Conservation (phyloP, 1,140 invertebrate species). For the Pseudachorutes palmiensis region DNA sequence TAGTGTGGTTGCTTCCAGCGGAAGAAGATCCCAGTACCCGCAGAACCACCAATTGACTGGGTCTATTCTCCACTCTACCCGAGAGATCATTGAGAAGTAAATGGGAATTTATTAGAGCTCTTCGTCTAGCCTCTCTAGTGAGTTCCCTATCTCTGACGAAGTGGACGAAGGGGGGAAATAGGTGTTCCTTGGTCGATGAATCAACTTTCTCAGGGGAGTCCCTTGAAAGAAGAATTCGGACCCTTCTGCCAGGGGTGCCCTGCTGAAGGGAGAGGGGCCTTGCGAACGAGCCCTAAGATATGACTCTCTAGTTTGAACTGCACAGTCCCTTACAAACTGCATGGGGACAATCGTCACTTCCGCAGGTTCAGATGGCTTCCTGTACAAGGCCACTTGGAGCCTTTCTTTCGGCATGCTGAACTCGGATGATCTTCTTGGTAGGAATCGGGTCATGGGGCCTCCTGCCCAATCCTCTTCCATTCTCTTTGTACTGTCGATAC, state of each 20-base stretch:
- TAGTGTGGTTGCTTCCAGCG: no score
- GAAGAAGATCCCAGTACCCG: no score
- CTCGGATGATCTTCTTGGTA: background rate
- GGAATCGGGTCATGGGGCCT: no score
- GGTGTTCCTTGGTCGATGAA: no score
- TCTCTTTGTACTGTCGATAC: background rate
- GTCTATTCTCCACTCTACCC: background rate
- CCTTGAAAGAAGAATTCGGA: background rate
- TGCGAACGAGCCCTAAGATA: background rate
- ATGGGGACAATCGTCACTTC: background rate
- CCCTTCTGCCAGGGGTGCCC: background rate
- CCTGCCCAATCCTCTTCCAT: no score
- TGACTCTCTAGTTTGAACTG: background rate
- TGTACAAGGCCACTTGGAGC: background rate
- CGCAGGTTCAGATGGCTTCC: background rate
- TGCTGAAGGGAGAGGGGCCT: no score
- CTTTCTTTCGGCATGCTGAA: background rate
- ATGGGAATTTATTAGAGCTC: background rate
- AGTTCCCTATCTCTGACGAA: constrained; percentile 8
- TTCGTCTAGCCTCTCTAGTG: constrained; percentile 14
- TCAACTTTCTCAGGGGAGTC: background rate
- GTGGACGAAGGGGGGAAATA: constrained; percentile 2
- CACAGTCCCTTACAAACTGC: constrained; percentile 2
- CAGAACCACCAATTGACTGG: background rate
- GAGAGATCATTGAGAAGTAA: background rate